Base-by-base conservation (phyloP, 2,888 invertebrate genomes). In the Schrankia costaestrigalis region DNA sequence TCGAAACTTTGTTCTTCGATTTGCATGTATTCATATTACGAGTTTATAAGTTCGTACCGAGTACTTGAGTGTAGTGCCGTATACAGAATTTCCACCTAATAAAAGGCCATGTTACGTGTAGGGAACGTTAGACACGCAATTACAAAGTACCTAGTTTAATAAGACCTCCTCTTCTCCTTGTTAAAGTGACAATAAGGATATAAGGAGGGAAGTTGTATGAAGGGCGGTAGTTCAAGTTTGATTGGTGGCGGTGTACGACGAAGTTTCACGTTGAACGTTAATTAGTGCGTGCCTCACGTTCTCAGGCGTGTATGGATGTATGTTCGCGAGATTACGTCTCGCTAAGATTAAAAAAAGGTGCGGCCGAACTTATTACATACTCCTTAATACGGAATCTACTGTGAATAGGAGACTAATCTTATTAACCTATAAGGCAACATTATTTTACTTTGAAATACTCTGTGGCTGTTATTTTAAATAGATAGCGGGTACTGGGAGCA, bases 1-100 rank as follows among this genome's bases (percentile, higher is more conserved):
- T 34, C 32, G 35, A 33, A 40, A 21, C 3, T 62, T 54, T 46
- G 39, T 38, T 31, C 17, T 27, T 17, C 28, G 35, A 41, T 50
- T 53, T 46, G 46, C 44, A 37, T 51, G 36, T 46, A 32, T 27
- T 56, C 62, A 56, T 58, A 61, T 55, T 57, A 39, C 39, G 36
- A 72, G 69, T 71, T 74, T 72, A 78, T 78, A 83, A 80, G 70
- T 78, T 69, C 62, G 60, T 59, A 64, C 65, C 58, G 60, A 61
- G 71, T 34, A 27, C 40, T 57, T 26, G 26, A 74, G 70, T 74
- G 56, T 75, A 78, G 72, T 76, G 67, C 73, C 75, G 74, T 82
- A 78, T 73, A 79, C 76, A 82, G 81, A 81, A 82, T 86, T 87
- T 83, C 82, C 82, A 86, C 86, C 82, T 86, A 86, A 86, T 87